Evolutionary conservation across 2,888 invertebrate genomes (phyloP), one percentile per base, ranked within the genome.

Genomic region (Ligdia adustata): DNA sequence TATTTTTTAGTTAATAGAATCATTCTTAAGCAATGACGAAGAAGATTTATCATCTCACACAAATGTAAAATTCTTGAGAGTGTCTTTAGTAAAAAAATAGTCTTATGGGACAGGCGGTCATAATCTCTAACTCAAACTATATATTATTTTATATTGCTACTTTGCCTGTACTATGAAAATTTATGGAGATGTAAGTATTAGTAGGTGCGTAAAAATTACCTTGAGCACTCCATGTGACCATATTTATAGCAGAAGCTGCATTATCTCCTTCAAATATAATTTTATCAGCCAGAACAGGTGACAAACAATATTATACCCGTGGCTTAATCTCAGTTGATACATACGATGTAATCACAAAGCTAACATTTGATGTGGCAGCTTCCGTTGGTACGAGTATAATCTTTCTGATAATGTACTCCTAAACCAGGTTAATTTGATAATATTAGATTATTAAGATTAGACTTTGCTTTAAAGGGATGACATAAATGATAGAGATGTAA

Each of bases 381-480:
- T 88, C 89, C 89, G 85, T 79, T 69, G 69, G 65, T 56, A n/a
- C n/a, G n/a, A n/a, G n/a, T n/a, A 69, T 85, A 81, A 83, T 82
- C 80, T 81, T 82, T 82, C 81, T 75, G 64, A 61, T 60, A 69
- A 66, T 62, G 43, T 50, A 51, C 63, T 42, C 66, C 62, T 58
- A 59, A 76, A 76, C 60, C 69, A 70, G 73, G 75, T 61, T 75
- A 71, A 60, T 61, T 67, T 60, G 62, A 69, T 71, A n/a, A n/a
- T n/a, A 62, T 68, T 66, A 57, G 59, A 53, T 70, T 66, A 70
- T 71, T 68, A 26, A 37, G 37, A 37, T 71, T 68, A 65, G 18
- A 38, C 33, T 39, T n/a, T n/a, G n/a, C n/a, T n/a, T n/a, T n/a
- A n/a, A n/a, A 40, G 13, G 14, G 34, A 11, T 13, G 26, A 24